Evolutionary conservation across 2,797 vertebrate genomes (phyloP).

Genomic region (Vireo griseus): DNA sequence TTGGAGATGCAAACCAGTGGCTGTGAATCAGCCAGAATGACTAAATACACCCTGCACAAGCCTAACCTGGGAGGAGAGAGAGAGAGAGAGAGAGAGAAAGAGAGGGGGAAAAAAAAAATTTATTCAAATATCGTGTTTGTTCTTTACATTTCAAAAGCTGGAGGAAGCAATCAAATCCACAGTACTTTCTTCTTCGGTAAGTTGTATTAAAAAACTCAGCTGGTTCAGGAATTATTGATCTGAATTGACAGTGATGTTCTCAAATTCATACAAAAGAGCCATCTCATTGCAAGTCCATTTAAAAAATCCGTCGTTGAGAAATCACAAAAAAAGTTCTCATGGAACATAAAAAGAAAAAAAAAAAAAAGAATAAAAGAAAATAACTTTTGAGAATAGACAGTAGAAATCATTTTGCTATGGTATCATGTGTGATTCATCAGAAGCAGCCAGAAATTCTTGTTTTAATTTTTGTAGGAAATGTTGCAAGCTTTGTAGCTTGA

Average conservation of each 20-base stretch:
- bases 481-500: neutral
- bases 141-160: slow-evolving; percentile 67
- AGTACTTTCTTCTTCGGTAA: slow-evolving; percentile 46
- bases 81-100: neutral
- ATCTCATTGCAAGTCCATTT: slow-evolving; percentile 63
- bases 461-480: neutral
- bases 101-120: neutral
- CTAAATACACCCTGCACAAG: slow-evolving; percentile 11
- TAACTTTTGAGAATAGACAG: neutral
- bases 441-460: neutral
- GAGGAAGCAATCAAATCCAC: slow-evolving; percentile 63
- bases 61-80: neutral
- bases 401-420: neutral
- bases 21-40: slow-evolving; percentile 45
- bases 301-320: slow-evolving; percentile 41
- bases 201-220: slow-evolving; percentile 61
- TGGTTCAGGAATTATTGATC: slow-evolving; percentile 71
- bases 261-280: slow-evolving; percentile 68
- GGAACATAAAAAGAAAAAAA: neutral
- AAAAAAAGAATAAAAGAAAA: neutral
- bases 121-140: slow-evolving; percentile 33
- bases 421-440: neutral
- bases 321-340: slow-evolving; percentile 31
- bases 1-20: slow-evolving; percentile 28
- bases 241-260: slow-evolving; percentile 66